Percentiles rank a stretch among this genome's conserved stretches.
phyloP scores from a whole-genome alignment of 2,113 vertebrate genomes.

The Callipepla californica region DNA sequence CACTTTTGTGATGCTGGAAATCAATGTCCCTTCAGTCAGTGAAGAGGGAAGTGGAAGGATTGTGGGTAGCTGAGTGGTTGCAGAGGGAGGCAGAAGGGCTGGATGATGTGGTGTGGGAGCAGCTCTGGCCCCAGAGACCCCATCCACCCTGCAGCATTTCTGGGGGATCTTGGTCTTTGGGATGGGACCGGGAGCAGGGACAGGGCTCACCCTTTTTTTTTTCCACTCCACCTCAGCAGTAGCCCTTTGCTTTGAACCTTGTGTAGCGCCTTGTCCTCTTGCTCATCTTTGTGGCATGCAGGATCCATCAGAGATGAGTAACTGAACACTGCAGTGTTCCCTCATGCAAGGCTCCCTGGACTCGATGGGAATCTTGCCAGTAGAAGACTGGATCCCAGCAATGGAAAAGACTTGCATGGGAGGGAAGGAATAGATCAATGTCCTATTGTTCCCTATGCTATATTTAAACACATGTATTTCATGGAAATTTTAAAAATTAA shows the following conservation, averaged over 20 bases:
- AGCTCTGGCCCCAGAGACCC: background rate
- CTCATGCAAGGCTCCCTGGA: background rate
- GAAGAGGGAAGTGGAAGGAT: background rate
- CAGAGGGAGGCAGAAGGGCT: background rate
- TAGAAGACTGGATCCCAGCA: background rate
- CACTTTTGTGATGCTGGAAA: background rate
- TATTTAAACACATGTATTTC: slow-evolving; percentile 41
- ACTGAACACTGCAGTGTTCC: background rate
- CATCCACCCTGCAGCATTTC: fast-evolving
- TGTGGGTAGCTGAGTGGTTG: background rate
- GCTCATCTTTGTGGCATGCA: fast-evolving
- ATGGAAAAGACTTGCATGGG: slow-evolving; percentile 23
- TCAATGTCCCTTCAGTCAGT: background rate
- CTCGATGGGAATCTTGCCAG: background rate
- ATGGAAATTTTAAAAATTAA: slow-evolving; percentile 40
- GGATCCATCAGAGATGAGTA: background rate
- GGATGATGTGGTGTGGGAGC: background rate
- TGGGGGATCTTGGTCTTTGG: fast-evolving
- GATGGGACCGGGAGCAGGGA: background rate
- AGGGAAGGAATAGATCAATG: slow-evolving; percentile 26
- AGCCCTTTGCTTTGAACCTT: background rate
- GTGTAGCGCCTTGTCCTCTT: background rate
- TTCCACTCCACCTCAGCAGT: background rate
- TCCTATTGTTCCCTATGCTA: slow-evolving; percentile 34
- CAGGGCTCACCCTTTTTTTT: background rate